Evolutionary conservation across 2,113 vertebrate species (phyloP).

Genomic region (Spilogale gracilis): DNA sequence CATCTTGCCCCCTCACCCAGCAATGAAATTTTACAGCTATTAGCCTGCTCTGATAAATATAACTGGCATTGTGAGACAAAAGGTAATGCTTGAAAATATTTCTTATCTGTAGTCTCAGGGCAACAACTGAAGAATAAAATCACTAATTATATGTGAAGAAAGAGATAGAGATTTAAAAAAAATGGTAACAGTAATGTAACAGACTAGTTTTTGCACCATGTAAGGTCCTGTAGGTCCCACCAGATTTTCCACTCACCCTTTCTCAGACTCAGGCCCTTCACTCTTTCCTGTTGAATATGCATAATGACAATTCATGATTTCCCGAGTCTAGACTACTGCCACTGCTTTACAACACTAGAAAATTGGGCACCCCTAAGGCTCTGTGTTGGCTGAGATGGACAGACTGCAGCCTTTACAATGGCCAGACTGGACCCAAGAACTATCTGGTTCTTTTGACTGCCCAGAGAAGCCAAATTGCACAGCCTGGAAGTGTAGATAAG

Average conservation of each 20-base stretch:
- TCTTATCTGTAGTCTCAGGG: not conserved
- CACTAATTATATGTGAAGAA: not conserved
- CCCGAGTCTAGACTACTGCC: too few species aligned
- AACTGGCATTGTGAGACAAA: not conserved
- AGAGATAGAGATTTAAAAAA: not conserved
- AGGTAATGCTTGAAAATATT: not conserved
- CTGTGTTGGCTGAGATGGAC: not conserved
- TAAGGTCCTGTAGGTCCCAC: not conserved
- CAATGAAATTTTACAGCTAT: not conserved
- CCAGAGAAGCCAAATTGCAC: not conserved
- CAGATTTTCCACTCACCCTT: not conserved
- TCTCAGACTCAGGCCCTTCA: too few species aligned
- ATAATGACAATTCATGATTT: not conserved
- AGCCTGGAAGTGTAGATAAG: not conserved
- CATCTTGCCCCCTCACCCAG: too few species aligned
- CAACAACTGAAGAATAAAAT: not conserved
- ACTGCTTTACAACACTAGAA: not conserved
- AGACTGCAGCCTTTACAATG: not conserved
- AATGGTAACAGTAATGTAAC: not conserved
- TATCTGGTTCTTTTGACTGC: not conserved
- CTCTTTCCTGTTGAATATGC: not conserved
- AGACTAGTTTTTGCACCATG: not conserved
- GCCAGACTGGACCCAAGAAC: not conserved
- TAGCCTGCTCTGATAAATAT: not conserved
- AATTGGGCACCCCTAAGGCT: fast-evolving